Conservation (phyloP, 2,113 vertebrate genomes). For the Nymphicus hollandicus region DNA sequence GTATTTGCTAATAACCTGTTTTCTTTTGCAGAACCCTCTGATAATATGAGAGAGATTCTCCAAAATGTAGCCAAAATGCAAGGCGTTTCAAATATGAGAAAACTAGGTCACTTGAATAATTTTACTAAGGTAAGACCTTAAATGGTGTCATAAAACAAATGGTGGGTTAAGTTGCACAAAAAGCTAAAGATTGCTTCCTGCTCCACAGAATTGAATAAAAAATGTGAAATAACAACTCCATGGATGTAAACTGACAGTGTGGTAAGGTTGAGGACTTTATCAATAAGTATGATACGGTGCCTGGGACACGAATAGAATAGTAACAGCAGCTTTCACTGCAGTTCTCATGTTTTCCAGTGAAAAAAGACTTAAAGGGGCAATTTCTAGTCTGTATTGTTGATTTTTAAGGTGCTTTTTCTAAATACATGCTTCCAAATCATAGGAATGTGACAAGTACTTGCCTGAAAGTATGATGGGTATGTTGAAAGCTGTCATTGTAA, state of each 20-base stretch:
- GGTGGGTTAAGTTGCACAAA: neutral
- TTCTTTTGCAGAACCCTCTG: conserved; percentile 86
- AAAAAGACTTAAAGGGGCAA: rapidly evolving
- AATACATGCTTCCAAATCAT: neutral
- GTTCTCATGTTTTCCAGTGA: neutral
- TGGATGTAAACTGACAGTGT: neutral
- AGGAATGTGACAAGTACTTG: rapidly evolving
- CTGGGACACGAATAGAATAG: neutral
- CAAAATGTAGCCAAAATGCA: conserved; percentile 98
- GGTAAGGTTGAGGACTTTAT: neutral
- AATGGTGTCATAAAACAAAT: neutral
- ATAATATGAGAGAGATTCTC: conserved; percentile 96
- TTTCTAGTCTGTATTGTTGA: neutral
- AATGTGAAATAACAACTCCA: neutral
- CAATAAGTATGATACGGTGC: neutral
- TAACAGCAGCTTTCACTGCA: neutral
- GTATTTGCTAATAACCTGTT: neutral
- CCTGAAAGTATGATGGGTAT: neutral
- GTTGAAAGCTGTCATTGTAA: neutral
- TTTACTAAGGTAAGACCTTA: conserved; percentile 90
- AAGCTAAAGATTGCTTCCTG: neutral
- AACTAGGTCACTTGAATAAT: conserved; percentile 98
- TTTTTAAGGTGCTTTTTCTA: neutral
- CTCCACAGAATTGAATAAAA: neutral
- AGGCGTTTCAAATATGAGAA: conserved; percentile 98